Conservation (phyloP, 2,113 vertebrate species). For the Ranitomeya variabilis region DNA sequence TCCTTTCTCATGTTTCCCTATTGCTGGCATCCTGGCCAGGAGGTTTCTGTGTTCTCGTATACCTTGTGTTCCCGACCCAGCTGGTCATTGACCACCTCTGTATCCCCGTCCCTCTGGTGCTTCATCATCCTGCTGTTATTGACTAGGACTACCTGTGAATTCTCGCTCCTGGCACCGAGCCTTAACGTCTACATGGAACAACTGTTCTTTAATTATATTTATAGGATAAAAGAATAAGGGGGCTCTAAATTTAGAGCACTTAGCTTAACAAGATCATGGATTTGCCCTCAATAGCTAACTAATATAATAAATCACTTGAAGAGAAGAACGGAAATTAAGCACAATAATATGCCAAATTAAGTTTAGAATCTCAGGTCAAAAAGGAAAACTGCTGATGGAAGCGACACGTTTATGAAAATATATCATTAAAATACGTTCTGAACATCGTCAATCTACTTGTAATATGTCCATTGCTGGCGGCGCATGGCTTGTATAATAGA, state of each 20-base stretch:
- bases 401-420: background rate
- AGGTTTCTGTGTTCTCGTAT: too few relatives aligned
- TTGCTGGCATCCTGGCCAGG: too few relatives aligned
- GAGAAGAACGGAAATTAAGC: background rate
- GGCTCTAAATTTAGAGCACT: background rate
- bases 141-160: too few relatives aligned
- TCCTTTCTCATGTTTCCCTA: too few relatives aligned
- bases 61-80: too few relatives aligned
- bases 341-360: background rate
- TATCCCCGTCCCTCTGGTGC: too few relatives aligned
- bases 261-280: background rate
- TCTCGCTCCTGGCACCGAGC: too few relatives aligned
- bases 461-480: conserved; percentile 15
- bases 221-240: background rate
- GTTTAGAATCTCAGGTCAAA: background rate
- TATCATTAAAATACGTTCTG: conserved; percentile 15
- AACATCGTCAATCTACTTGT: background rate
- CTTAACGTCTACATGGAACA: background rate
- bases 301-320: background rate
- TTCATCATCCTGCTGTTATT: too few relatives aligned
- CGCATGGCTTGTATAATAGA: background rate
- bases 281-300: background rate
- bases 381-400: background rate
- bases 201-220: background rate
- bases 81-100: too few relatives aligned